A percentile compares a stretch with the other conserved stretches of the same genome.
Evolutionary conservation across 2,797 vertebrate genomes (phyloP).

Genomic region (Pipistrellus kuhlii): DNA sequence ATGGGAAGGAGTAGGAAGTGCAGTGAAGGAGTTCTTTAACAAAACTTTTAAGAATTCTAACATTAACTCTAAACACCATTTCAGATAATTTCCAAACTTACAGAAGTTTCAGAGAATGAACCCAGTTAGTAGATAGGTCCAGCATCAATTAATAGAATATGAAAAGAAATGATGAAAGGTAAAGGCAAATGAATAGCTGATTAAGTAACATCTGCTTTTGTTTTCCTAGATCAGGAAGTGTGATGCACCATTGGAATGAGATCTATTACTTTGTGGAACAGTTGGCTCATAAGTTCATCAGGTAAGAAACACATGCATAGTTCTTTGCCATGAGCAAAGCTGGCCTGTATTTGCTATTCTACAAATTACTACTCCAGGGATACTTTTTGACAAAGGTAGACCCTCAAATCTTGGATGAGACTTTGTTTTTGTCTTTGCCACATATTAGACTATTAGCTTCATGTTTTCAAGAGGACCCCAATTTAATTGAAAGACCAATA

Average conservation of each 20-base stretch:
- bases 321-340: neutral
- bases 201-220: constrained; percentile 35
- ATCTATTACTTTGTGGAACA: constrained; percentile 99
- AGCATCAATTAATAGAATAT: neutral
- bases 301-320: constrained; percentile 87
- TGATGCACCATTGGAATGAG: constrained; percentile 98
- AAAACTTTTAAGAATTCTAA: constrained; percentile 5
- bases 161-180: neutral
- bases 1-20: neutral
- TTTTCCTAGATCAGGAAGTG: constrained; percentile 95
- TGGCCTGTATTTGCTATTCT: neutral
- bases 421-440: constrained; percentile 42
- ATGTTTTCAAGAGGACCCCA: neutral
- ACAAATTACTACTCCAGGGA: neutral
- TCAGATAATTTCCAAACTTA: constrained; percentile 14
- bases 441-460: neutral
- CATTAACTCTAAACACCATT: neutral
- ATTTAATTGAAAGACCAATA: constrained; percentile 36
- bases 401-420: neutral
- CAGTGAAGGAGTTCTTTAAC: neutral
- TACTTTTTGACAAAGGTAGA: neutral
- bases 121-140: neutral
- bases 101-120: neutral
- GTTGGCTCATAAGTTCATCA: constrained; percentile 97
- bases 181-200: neutral